A percentile compares a stretch with the other conserved stretches of the same genome.
Evolutionary conservation across 2,888 invertebrate genomes (phyloP).

Genomic region (Spodoptera littoralis): DNA sequence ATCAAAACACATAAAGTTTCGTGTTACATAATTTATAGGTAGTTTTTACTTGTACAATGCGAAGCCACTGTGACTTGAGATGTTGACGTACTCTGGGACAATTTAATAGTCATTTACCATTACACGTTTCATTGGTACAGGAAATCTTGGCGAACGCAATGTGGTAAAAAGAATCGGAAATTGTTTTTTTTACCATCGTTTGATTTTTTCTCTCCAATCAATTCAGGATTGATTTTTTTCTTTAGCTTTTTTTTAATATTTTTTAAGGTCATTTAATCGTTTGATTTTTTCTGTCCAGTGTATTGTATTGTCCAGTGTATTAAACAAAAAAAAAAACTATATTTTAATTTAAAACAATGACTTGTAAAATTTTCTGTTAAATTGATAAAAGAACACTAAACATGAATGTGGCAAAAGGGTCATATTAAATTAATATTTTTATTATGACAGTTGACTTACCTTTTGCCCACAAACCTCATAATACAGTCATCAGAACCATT

Average conservation of each 20-base stretch:
- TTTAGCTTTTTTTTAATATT: no score
- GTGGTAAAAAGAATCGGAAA: conserved; percentile 20
- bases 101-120: conserved; percentile 55
- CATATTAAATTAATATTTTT: conserved; percentile 12
- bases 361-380: no score
- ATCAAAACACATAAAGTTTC: conserved; percentile 80
- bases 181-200: not conserved
- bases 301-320: no score
- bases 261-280: no score
- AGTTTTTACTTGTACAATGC: conserved; percentile 62
- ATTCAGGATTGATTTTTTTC: no score
- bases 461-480: conserved; percentile 27
- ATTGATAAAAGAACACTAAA: no score
- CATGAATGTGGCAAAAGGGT: no score
- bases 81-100: conserved; percentile 35
- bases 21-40: conserved; percentile 69
- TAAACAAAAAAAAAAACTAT: no score
- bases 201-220: not conserved
- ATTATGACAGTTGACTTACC: conserved; percentile 26
- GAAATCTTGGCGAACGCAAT: conserved; percentile 32
- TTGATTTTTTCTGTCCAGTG: no score
- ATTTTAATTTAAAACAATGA: no score
- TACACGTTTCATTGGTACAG: conserved; percentile 35
- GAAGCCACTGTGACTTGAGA: conserved; percentile 27
- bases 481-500: conserved; percentile 44